phyloP scores from a whole-genome alignment of 1,140 invertebrate species.

The Bombyx mandarina region DNA sequence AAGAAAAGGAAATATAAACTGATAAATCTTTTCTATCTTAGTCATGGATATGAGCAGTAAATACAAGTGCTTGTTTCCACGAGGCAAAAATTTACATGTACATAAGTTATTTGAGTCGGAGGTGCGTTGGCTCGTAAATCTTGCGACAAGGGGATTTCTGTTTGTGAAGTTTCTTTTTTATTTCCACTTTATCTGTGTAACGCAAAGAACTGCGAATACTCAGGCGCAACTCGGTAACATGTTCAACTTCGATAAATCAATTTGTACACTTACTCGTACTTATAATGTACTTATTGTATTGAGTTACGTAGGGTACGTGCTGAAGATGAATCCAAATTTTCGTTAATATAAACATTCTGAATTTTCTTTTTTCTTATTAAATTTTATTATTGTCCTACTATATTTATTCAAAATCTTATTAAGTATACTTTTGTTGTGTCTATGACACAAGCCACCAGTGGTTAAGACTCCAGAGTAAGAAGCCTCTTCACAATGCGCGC shows the following conservation, averaged over 20 bases:
- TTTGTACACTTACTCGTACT: constrained; percentile 66
- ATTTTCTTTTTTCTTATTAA: too few relatives aligned
- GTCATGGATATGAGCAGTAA: constrained; percentile 8
- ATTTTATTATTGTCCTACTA: too few relatives aligned
- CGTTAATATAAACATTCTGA: too few relatives aligned
- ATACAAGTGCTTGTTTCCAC: constrained; percentile 17
- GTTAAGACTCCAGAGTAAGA: too few relatives aligned
- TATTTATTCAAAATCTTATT: too few relatives aligned
- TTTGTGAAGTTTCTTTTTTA: constrained; percentile 69
- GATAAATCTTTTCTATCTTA: neutral
- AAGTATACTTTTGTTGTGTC: too few relatives aligned
- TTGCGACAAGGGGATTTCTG: constrained; percentile 66
- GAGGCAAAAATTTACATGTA: constrained; percentile 60
- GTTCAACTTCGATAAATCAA: constrained; percentile 70
- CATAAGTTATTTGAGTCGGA: constrained; percentile 51
- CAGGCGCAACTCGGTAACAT: constrained; percentile 52
- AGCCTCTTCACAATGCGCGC: too few relatives aligned
- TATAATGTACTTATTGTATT: constrained; percentile 44
- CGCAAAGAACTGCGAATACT: constrained; percentile 60
- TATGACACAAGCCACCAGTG: too few relatives aligned
- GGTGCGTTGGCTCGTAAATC: constrained; percentile 66
- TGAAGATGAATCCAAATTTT: too few relatives aligned
- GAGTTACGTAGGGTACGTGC: constrained; percentile 28
- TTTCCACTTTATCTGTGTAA: constrained; percentile 66
- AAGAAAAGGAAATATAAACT: too few relatives aligned